Evolutionary conservation across 2,113 vertebrate species (phyloP), one percentile per base, ranked within the genome.

Genomic region (Cephalopterus ornatus): DNA sequence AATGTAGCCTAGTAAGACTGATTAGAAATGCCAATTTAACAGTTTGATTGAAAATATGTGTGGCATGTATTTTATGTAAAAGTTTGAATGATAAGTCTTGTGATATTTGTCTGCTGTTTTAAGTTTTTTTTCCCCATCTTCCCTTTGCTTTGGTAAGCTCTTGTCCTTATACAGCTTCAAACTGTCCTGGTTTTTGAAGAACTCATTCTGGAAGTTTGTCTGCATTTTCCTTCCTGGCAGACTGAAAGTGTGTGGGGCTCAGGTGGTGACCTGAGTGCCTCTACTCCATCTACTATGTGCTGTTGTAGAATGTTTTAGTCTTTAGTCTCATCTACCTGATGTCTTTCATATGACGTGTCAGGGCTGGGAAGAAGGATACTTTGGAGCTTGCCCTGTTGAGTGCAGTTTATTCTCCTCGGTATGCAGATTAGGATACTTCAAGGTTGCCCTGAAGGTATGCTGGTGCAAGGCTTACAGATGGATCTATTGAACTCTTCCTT

Each of bases 41-140:
- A 62, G 18, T 70, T 65, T 74, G 13, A 44, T 55, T 82, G 66
- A 28, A 89, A 73, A 70, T 70, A 70, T 8, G 67, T 33, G 5
- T 46, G 50, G 16, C 46, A 78, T 78, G 14, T 83, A 32, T 89
- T 83, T 70, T 79, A 4, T 27, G n/a, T 12, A 70, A 70, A 61
- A 61, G 17, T 7, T 9, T 41, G 39, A 63, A 65, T 70, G 32
- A 33, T 55, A 24, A 78, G 46, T 83, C 35, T 75, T 75, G 6
- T 27, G 67, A 27, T 71, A 46, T 39, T 75, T 85, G 24, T 44
- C 27, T 74, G 8, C 7, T 59, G 23, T 30, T 56, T 37, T 12
- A 32, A 3, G 4, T 35, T 41, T 39, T 41, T 37, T 3, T 35
- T 3, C 0, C 3, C 6, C 8, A 6, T 28, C 11, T 27, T 24